These are phyloP conservation scores for Empis stercorea DNA, from an alignment of 2,888 invertebrate genomes.

Conservation along the genomic window DNA sequence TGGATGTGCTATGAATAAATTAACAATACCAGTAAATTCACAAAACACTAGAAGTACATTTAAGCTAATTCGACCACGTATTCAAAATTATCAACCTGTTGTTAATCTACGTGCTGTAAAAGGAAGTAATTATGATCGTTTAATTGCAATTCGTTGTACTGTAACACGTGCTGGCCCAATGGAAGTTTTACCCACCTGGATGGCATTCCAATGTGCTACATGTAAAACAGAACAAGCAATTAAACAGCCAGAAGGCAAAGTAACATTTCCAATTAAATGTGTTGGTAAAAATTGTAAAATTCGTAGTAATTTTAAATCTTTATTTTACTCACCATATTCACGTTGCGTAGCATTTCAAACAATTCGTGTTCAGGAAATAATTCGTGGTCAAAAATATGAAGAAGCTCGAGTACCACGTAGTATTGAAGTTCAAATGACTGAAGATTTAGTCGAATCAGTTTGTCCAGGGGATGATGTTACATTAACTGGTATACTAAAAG, in stretches of 20 bases:
- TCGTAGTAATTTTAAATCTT: slow-evolving; percentile 48
- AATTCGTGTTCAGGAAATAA: slow-evolving; percentile 68
- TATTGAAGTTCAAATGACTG: slow-evolving; percentile 73
- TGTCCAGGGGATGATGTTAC: slow-evolving; percentile 81
- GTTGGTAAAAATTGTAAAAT: slow-evolving; percentile 39
- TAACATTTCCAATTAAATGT: slow-evolving; percentile 43
- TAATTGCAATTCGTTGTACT: slow-evolving; percentile 72
- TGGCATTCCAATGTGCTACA: slow-evolving; percentile 63
- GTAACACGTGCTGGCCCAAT: slow-evolving; percentile 68
- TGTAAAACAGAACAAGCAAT: slow-evolving; percentile 56
- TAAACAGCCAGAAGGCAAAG: slow-evolving; percentile 36
- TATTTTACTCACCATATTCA: slow-evolving; percentile 54
- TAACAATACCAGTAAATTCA: slow-evolving; percentile 31
- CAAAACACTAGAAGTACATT: slow-evolving; percentile 35
- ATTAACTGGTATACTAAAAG: slow-evolving; percentile 75
- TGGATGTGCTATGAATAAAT: slow-evolving; percentile 59
- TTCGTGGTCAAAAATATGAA: slow-evolving; percentile 36
- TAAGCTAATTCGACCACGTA: slow-evolving; percentile 24
- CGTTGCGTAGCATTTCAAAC: slow-evolving; percentile 67
- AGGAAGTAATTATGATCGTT: slow-evolving; percentile 39
- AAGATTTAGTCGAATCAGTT: slow-evolving; percentile 71
- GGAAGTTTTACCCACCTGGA: slow-evolving; percentile 57
- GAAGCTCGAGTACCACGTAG: slow-evolving; percentile 62
- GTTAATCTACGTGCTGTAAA: slow-evolving; percentile 11
- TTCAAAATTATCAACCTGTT: slow-evolving; percentile 47